Evolutionary conservation across 2,797 vertebrate genomes (phyloP).

Genomic region (Aselliscus stoliczkanus): DNA sequence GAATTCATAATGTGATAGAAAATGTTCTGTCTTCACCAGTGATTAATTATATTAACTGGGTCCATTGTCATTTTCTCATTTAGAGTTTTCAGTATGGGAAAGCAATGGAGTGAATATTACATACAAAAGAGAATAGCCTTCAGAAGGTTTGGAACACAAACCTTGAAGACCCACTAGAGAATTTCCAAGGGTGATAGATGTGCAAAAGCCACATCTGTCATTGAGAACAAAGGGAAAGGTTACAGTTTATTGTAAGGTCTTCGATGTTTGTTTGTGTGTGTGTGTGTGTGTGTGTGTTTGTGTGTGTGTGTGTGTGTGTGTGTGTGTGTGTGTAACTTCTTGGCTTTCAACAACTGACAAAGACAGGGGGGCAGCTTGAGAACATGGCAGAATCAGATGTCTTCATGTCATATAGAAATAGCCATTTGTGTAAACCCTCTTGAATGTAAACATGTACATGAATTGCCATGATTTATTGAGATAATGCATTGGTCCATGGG

Average conservation of each 20-base stretch:
- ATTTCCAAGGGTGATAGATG: background rate
- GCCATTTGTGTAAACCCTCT: background rate
- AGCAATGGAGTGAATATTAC: background rate
- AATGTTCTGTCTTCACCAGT: slow-evolving; percentile 14
- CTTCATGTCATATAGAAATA: fast-evolving
- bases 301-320: too few species aligned
- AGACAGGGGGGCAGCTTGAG: background rate
- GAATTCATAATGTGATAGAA: slow-evolving; percentile 19
- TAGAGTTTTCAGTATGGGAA: slow-evolving; percentile 48
- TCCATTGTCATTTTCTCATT: background rate
- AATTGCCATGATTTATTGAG: background rate
- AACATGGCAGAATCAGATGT: fast-evolving
- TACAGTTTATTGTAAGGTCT: background rate
- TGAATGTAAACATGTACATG: background rate
- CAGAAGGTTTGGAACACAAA: slow-evolving; percentile 23
- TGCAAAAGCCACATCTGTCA: background rate
- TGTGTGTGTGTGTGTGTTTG: background rate
- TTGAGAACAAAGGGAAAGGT: background rate
- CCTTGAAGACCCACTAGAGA: background rate
- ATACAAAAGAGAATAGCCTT: slow-evolving; percentile 35
- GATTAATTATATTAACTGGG: slow-evolving; percentile 52
- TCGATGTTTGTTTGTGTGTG: background rate
- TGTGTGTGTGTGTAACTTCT: background rate
- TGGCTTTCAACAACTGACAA: background rate
- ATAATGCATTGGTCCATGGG: fast-evolving